Base-by-base conservation (phyloP, 2,888 invertebrate species). In the Clistopyga incitator region DNA sequence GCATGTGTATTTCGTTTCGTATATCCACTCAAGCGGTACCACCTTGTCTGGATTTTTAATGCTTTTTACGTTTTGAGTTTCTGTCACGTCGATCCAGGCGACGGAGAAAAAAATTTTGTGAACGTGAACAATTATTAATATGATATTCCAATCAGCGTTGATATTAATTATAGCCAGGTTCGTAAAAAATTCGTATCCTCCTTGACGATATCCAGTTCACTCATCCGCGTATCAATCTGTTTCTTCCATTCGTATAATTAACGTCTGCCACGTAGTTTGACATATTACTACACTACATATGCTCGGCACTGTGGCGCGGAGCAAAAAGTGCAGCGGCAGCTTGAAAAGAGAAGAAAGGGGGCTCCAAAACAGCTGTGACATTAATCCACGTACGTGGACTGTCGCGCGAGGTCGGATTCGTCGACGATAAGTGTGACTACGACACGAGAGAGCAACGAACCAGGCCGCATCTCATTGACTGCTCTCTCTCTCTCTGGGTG, bases 331-430 rank as follows among this genome's bases (percentile, higher is more conserved):
- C 65, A 61, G 78, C 70, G 64, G 59, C 61, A 75, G 45, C 61
- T 38, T 38, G 47, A 29, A 29, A 29, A 78, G 77, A 78, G 42
- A 74, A 70, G 67, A 56, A 56, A 54, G 25, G 64, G 45, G 70
- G 68, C 54, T 18, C 15, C n/a, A n/a, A n/a, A 82, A 74, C 82
- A 82, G 82, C 80, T 76, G 78, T 68, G 79, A 87, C 86, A 86
- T 87, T 87, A 85, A 87, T 85, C 83, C 84, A 82, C 77, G 83
- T 84, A 81, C 68, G 80, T 65, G 75, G 29, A 59, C 15, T 56
- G 74, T 65, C 67, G 23, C 20, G 20, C 47, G 76, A 34, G 68
- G 13, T 56, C 64, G 68, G 78, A 74, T 81, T 11, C 59, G 77
- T 84, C 75, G 78, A 71, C 71, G 78, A 78, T 78, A 72, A 72